Evolutionary conservation across 2,797 vertebrate genomes (phyloP).

Genomic region (Macropodus opercularis): DNA sequence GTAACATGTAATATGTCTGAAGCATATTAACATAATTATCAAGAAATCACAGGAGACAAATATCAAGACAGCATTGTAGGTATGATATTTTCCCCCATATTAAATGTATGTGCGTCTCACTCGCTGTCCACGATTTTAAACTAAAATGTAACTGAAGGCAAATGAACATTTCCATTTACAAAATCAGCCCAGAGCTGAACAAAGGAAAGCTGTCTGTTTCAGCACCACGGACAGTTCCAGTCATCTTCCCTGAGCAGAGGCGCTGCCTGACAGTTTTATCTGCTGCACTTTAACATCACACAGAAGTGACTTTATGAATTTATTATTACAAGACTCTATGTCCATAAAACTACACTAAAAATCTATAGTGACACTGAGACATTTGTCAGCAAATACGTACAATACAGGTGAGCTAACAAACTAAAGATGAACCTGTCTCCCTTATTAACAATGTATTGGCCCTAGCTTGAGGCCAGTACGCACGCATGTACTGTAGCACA

Average conservation of each 20-base stretch:
- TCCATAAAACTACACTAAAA: constrained; percentile 13
- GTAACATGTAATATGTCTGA: constrained; percentile 16
- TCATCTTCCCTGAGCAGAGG: constrained; percentile 48
- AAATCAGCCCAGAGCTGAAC: constrained; percentile 47
- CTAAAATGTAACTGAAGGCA: constrained; percentile 7
- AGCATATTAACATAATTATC: background rate
- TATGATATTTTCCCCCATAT: background rate
- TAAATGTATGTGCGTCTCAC: background rate
- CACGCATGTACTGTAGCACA: too few relatives aligned
- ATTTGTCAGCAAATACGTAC: constrained; percentile 39
- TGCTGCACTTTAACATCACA: constrained; percentile 51
- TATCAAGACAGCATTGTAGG: constrained; percentile 2
- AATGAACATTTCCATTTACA: constrained; percentile 29
- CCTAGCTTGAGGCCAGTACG: background rate
- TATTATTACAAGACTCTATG: constrained; percentile 21
- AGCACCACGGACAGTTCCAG: constrained; percentile 75
- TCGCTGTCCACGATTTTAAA: constrained; percentile 14
- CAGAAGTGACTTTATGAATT: constrained; percentile 46
- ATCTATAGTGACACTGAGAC: constrained; percentile 28
- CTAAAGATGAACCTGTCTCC: constrained; percentile 10
- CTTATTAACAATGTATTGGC: background rate
- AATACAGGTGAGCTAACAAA: constrained; percentile 49
- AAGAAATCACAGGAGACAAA: background rate
- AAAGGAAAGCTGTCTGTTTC: constrained; percentile 65
- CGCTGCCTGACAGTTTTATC: constrained; percentile 50